These are phyloP conservation scores for Heliconius hortense DNA, from an alignment of 2,888 invertebrate genomes.

Conservation along the genomic window DNA sequence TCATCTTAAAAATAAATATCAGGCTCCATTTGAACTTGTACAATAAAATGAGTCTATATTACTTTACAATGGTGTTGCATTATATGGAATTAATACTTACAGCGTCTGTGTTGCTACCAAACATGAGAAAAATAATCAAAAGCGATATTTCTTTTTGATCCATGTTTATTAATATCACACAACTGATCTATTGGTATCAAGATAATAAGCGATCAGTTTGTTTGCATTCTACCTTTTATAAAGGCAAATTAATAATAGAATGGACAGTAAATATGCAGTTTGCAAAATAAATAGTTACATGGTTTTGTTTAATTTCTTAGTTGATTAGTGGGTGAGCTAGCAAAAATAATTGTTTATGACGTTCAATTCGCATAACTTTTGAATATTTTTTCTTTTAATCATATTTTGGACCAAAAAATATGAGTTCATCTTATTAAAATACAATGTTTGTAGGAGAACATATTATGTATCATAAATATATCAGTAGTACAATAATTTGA, in stretches of 20 bases:
- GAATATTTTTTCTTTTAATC: not conserved
- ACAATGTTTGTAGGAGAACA: too few species aligned
- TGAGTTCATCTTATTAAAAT: too few species aligned
- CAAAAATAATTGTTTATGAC: not conserved
- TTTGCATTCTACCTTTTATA: conserved; percentile 43
- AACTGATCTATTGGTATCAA: conserved; percentile 27
- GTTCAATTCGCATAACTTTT: not conserved
- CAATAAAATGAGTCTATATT: not conserved
- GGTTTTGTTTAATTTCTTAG: not conserved
- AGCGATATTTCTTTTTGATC: conserved; percentile 48
- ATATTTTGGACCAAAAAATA: not conserved
- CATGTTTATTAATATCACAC: conserved; percentile 44
- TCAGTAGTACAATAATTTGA: not conserved
- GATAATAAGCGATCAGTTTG: conserved; percentile 10
- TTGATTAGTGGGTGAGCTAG: conserved; percentile 6
- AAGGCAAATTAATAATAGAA: conserved; percentile 47
- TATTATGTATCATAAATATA: too few species aligned
- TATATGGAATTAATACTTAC: conserved; percentile 55
- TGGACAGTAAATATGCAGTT: conserved; percentile 34
- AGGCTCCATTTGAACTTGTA: not conserved
- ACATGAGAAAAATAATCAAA: conserved; percentile 50
- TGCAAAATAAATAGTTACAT: conserved; percentile 18
- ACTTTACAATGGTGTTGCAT: not conserved
- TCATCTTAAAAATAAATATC: too few species aligned
- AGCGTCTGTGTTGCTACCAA: conserved; percentile 50